Conservation (phyloP, 2,113 vertebrate species). For the Xiphophorus hellerii region DNA sequence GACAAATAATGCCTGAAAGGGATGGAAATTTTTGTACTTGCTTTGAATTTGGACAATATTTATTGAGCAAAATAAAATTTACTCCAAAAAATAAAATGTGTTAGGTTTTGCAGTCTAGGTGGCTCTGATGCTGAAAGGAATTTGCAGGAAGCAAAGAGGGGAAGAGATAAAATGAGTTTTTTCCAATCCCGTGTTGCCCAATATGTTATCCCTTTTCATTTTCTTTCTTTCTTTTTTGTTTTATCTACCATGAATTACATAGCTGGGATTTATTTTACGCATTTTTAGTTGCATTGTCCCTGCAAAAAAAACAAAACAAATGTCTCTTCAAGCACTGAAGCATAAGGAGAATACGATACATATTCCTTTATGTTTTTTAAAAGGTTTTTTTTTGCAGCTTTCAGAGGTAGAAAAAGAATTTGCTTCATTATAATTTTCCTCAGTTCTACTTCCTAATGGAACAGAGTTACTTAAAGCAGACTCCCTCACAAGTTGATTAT, state of each 20-base stretch:
- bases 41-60: background rate
- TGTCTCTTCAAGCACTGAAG: background rate
- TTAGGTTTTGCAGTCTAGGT: background rate
- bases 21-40: too few relatives aligned
- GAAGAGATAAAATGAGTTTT: background rate
- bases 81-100: background rate
- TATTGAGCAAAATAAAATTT: background rate
- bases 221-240: background rate
- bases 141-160: background rate
- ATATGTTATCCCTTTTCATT: background rate
- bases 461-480: background rate
- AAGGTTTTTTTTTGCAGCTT: background rate
- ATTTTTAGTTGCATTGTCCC: background rate
- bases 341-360: background rate
- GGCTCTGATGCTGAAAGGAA: background rate
- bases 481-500: constrained; percentile 1
- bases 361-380: background rate
- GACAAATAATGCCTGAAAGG: background rate
- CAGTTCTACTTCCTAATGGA: background rate
- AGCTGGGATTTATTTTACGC: background rate
- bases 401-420: background rate
- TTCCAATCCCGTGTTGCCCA: background rate
- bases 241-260: background rate
- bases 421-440: background rate
- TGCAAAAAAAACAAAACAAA: background rate